Evolutionary conservation across 2,113 vertebrate genomes (phyloP), one percentile per base, ranked within the genome.

Genomic region (Motacilla alba): DNA sequence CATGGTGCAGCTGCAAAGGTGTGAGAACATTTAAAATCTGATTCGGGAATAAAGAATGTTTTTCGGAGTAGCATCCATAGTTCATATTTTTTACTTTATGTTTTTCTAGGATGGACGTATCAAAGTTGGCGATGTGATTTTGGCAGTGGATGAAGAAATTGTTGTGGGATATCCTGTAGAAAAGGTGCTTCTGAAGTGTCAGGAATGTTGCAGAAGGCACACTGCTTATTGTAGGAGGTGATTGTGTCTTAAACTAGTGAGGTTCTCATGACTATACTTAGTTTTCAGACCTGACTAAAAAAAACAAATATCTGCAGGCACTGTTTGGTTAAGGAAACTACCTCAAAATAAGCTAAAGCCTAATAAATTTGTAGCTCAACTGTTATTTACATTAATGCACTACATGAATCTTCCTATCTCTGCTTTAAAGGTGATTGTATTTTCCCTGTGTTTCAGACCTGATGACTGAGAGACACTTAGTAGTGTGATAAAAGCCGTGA

Each of bases 131-230:
- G 98, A 99, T 97, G 97, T 94, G 64, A 98, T 99, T 83, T 94
- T 98, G 75, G 97, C 98, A 67, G 97, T 99, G 77, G 98, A 99
- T 91, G 98, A 98, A 90, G 98, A 99, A 97, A 96, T 98, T 50
- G 98, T 99, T 94, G 91, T 97, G 21, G 98, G 98, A 23, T 98
- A 97, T 96, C 98, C 98, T 83, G 97, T 98, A 92, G 99, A 99
- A 94, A 98, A 99, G 98, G 99, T 99, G 97, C 52, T 39, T 97
- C 83, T 86, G 23, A 89, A 81, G 24, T 93, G 28, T 93, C 53
- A 87, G 67, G 28, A 67, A 70, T 68, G 14, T 73, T 79, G 18
- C n/a, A 88, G 49, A 86, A 85, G 46, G 33, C 49, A 43, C 20
- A 52, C 14, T 47, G 15, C 21, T 67, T 78, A 58, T 22, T 53